Evolutionary conservation across 2,888 invertebrate species (phyloP).

Genomic region (Brenthis daphne): DNA sequence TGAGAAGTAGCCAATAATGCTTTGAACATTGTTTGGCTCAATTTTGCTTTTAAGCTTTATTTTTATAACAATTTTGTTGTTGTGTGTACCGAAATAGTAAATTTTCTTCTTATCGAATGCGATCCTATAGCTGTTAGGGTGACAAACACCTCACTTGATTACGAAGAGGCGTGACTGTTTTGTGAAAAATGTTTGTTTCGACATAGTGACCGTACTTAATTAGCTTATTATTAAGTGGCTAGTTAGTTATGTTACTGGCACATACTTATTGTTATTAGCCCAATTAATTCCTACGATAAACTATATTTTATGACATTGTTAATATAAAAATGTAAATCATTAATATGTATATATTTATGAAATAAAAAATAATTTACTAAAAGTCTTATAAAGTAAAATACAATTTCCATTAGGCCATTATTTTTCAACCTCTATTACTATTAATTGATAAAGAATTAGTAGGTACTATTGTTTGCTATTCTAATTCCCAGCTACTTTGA

Average conservation of each 20-base stretch:
- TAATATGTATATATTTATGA: too few species aligned
- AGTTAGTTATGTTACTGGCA: conserved; percentile 13
- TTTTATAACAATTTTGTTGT: conserved; percentile 17
- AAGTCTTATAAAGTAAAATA: too few species aligned
- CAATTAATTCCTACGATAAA: not conserved
- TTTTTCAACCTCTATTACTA: too few species aligned
- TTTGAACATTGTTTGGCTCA: conserved; percentile 28
- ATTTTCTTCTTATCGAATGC: conserved; percentile 72
- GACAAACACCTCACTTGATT: conserved; percentile 76
- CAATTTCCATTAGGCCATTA: too few species aligned
- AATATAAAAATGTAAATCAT: too few species aligned
- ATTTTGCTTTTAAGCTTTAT: conserved; percentile 19
- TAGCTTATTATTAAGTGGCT: conserved; percentile 21
- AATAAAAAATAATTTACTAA: too few species aligned
- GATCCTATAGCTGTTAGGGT: conserved; percentile 64
- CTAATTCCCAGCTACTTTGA: too few species aligned
- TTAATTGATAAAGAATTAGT: too few species aligned
- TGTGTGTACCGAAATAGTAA: conserved; percentile 48
- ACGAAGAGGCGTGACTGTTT: conserved; percentile 65
- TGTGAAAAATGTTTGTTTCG: conserved; percentile 57
- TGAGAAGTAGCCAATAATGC: conserved; percentile 35
- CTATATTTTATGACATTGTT: not conserved
- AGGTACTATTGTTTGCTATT: too few species aligned
- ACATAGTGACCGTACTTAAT: conserved; percentile 38
- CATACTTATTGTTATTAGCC: conserved; percentile 6